These are phyloP conservation scores for Perdita meconis DNA, from an alignment of 2,888 invertebrate genomes.

Conservation along the genomic window DNA sequence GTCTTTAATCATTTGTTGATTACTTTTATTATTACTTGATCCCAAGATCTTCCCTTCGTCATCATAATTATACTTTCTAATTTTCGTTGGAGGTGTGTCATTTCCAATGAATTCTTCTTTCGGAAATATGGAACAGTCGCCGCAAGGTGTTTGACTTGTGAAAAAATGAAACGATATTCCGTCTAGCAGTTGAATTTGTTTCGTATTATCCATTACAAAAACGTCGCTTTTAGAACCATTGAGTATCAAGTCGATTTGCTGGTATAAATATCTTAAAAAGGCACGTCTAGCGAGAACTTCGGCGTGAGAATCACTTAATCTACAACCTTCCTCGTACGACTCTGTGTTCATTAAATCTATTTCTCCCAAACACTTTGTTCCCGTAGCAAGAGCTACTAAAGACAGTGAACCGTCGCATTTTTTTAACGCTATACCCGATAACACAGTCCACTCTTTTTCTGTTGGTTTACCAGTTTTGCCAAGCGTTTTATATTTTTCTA, in stretches of 20 bases:
- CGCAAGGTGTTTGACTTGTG: conserved; percentile 95
- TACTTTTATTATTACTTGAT: conserved; percentile 21
- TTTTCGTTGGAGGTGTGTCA: conserved; percentile 64
- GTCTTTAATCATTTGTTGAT: conserved; percentile 58
- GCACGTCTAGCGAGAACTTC: conserved; percentile 94
- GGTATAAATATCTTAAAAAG: conserved; percentile 91
- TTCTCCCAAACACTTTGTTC: conserved; percentile 95
- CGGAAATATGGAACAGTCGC: conserved; percentile 95
- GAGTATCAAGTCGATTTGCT: conserved; percentile 86
- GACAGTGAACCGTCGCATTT: conserved; percentile 80
- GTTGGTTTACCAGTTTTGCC: conserved; percentile 93
- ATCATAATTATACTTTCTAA: conserved; percentile 60
- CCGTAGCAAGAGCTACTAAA: conserved; percentile 94
- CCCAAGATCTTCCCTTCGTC: conserved; percentile 23
- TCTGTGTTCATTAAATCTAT: conserved; percentile 83
- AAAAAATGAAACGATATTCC: conserved; percentile 92
- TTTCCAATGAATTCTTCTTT: conserved; percentile 82
- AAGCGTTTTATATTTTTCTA: conserved; percentile 87
- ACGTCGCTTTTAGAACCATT: conserved; percentile 77
- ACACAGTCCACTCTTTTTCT: conserved; percentile 92
- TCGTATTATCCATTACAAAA: conserved; percentile 78
- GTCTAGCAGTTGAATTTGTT: conserved; percentile 85
- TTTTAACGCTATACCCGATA: conserved; percentile 89
- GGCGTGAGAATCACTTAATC: conserved; percentile 96
- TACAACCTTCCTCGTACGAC: conserved; percentile 88